A percentile compares a stretch with the other conserved stretches of the same genome.
Evolutionary conservation across 2,797 vertebrate genomes (phyloP).

Genomic region (Melanotaenia parkinsoni): DNA sequence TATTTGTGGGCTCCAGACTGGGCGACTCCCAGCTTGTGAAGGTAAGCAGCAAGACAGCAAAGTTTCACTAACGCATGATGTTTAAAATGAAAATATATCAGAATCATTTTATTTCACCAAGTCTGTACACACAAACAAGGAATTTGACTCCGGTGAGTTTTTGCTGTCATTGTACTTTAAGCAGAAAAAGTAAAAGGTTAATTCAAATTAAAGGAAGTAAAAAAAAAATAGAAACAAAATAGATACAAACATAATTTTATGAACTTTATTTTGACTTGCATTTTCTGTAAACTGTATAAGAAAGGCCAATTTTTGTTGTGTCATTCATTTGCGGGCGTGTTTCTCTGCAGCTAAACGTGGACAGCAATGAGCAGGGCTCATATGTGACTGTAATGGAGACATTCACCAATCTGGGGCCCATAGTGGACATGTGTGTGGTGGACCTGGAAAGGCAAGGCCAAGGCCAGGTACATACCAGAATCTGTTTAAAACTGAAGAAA

Average conservation of each 20-base stretch:
- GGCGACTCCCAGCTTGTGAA: constrained; percentile 98
- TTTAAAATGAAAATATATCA: background rate
- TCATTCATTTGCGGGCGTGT: background rate
- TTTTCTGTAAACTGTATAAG: no score
- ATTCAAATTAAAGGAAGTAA: no score
- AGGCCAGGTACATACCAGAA: constrained; percentile 88
- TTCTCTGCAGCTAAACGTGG: constrained; percentile 90
- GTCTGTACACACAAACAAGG: no score
- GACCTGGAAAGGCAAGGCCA: constrained; percentile 98
- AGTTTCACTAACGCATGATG: background rate
- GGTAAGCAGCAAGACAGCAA: constrained; percentile 74
- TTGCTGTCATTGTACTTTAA: no score
- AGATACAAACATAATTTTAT: no score
- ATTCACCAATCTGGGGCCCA: constrained; percentile 97
- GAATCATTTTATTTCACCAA: no score
- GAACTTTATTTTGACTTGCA: no score
- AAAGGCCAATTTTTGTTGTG: background rate
- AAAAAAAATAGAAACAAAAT: no score
- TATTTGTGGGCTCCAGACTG: constrained; percentile 97
- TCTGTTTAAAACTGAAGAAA: background rate
- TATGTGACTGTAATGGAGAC: constrained; percentile 98
- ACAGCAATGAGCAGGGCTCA: constrained; percentile 98
- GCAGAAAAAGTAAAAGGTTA: no score
- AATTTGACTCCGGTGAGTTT: no score
- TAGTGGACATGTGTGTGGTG: constrained; percentile 99